Percentiles rank a stretch among this genome's conserved stretches.
Evolutionary conservation across 30 jellyfish, hydroid and myxozoan genomes (phyloP).

Genomic region (Hydractinia echinata): DNA sequence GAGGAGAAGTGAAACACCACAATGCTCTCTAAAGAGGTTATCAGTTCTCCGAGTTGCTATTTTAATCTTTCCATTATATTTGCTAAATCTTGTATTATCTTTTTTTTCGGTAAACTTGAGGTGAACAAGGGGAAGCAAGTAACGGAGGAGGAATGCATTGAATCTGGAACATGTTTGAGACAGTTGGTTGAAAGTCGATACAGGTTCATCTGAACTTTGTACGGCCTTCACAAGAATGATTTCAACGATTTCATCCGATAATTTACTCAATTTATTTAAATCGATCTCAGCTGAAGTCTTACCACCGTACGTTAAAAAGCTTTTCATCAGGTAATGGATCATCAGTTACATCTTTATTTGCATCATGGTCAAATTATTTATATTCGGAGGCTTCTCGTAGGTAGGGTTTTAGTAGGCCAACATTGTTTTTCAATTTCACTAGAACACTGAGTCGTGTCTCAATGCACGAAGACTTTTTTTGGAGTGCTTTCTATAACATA

Average conservation of each 20-base stretch:
- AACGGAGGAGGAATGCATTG: neutral
- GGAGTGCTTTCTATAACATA: constrained; percentile 8
- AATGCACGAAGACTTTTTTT: constrained; percentile 8
- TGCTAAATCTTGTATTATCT: too few species aligned
- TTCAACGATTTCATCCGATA: constrained; percentile 10
- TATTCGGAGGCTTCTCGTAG: constrained; percentile 1
- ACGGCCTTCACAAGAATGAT: neutral
- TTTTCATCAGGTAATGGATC: too few species aligned
- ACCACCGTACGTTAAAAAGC: too few species aligned
- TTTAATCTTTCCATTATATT: constrained; percentile 4
- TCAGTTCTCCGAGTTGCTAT: neutral
- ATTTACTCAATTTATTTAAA: neutral
- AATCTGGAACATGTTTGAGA: neutral
- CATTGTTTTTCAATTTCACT: neutral
- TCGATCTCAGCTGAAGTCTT: too few species aligned
- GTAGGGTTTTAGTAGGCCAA: constrained; percentile 9
- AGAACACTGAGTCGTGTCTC: constrained; percentile 1
- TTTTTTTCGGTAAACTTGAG: neutral
- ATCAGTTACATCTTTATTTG: neutral
- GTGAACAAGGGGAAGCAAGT: constrained; percentile 8
- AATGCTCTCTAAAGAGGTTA: neutral
- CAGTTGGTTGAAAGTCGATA: neutral
- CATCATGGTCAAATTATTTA: neutral
- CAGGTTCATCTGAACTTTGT: neutral
- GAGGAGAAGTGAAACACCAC: too few species aligned